phyloP scores from a whole-genome alignment of 2,888 invertebrate genomes.

The Drosophila picticornis region DNA sequence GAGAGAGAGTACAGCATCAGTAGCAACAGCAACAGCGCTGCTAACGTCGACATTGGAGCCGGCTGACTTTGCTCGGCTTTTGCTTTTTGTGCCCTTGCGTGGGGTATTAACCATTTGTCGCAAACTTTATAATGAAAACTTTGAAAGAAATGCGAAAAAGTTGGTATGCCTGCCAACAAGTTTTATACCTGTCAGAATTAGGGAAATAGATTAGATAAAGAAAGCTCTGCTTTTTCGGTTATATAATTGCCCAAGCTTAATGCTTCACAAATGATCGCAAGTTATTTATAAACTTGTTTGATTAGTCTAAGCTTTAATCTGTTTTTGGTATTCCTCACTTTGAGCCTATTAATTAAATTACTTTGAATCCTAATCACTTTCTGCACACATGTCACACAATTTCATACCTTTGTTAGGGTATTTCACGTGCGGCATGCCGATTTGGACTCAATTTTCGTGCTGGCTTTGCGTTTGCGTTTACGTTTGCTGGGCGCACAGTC shows the following conservation, averaged over 20 bases:
- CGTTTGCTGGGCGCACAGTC: slow-evolving; percentile 62
- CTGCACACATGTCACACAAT: neutral
- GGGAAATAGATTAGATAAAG: neutral
- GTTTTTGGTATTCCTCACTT: neutral
- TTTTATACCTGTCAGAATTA: too few relatives aligned
- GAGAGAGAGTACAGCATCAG: slow-evolving; percentile 47
- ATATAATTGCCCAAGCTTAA: neutral
- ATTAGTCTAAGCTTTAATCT: neutral
- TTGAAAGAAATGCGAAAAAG: neutral
- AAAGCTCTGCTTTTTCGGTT: neutral
- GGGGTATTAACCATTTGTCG: neutral
- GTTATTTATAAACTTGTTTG: neutral
- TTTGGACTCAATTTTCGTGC: slow-evolving; percentile 33
- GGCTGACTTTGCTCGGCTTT: slow-evolving; percentile 56
- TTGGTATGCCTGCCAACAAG: neutral
- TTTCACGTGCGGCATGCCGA: slow-evolving; percentile 19
- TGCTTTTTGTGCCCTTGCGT: slow-evolving; percentile 52
- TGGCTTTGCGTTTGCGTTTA: slow-evolving; percentile 51
- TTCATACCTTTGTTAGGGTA: slow-evolving; percentile 26
- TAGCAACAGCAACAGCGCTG: slow-evolving; percentile 35
- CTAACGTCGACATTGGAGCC: slow-evolving; percentile 54
- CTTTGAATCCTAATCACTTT: neutral
- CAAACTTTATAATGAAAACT: neutral
- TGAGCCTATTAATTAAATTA: neutral
- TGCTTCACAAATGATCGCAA: neutral